phyloP scores from a whole-genome alignment of 2,797 vertebrate genomes.

The Mormyrus proboscirostris region DNA sequence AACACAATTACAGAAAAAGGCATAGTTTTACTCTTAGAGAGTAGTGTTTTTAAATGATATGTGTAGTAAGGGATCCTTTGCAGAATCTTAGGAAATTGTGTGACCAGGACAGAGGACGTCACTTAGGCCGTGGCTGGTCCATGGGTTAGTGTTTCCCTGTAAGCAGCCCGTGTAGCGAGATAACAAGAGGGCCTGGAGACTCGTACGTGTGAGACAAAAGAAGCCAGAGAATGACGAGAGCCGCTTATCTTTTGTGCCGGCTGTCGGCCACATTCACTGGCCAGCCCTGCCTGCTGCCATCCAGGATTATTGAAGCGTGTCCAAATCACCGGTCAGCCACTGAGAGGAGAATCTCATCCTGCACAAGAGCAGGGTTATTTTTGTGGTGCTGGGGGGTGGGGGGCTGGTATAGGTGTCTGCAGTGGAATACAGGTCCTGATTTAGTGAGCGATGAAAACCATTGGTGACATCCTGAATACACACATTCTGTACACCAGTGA shows the following conservation, averaged over 20 bases:
- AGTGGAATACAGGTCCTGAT: background rate
- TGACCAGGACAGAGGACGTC: background rate
- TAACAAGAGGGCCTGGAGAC: background rate
- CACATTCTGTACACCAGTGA: background rate
- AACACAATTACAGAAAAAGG: background rate
- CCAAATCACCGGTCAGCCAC: background rate
- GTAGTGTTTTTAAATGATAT: background rate
- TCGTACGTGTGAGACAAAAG: background rate
- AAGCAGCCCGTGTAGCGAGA: background rate
- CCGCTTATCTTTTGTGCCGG: background rate
- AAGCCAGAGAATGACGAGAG: background rate
- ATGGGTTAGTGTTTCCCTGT: background rate
- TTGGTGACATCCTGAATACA: background rate
- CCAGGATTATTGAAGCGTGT: background rate
- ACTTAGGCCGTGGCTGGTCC: background rate
- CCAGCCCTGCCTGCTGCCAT: background rate
- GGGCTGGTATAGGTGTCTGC: background rate
- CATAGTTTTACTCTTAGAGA: background rate
- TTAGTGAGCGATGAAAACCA: background rate
- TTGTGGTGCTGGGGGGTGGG: background rate
- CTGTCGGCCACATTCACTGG: background rate
- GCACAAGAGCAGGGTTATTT: background rate
- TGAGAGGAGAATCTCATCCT: background rate
- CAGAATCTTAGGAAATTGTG: background rate
- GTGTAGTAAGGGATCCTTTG: background rate